Conservation (phyloP, 1,140 invertebrate species). For the Solen grandis region DNA sequence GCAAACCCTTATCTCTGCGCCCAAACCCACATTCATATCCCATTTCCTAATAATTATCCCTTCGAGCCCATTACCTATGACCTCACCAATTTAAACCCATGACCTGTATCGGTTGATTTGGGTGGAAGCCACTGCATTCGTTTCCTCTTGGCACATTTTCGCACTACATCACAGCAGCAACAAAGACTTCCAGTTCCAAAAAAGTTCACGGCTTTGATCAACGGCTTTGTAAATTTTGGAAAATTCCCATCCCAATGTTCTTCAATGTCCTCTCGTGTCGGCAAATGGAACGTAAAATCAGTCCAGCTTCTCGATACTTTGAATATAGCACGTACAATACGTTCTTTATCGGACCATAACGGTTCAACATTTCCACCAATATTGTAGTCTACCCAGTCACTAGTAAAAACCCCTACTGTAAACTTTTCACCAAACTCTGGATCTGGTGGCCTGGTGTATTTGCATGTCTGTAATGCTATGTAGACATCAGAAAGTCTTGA, state of each 20-base stretch:
- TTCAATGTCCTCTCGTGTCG: slow-evolving; percentile 73
- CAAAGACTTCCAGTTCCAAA: slow-evolving; percentile 63
- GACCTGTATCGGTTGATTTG: slow-evolving; percentile 77
- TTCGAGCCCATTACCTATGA: no score
- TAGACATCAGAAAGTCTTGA: slow-evolving; percentile 57
- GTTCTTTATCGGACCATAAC: slow-evolving; percentile 66
- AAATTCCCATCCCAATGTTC: slow-evolving; percentile 77
- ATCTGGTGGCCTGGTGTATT: slow-evolving; percentile 57
- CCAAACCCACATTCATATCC: no score
- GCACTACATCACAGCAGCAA: slow-evolving; percentile 72
- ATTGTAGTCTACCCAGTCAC: slow-evolving; percentile 76
- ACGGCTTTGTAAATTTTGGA: slow-evolving; percentile 69
- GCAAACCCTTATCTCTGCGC: no score
- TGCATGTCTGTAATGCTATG: slow-evolving; percentile 76
- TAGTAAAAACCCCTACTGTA: slow-evolving; percentile 74
- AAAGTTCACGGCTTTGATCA: slow-evolving; percentile 73
- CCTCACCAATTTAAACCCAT: slow-evolving; percentile 78
- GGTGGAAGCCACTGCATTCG: slow-evolving; percentile 78
- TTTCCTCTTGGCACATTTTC: slow-evolving; percentile 74
- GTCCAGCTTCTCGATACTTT: slow-evolving; percentile 74
- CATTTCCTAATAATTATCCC: no score
- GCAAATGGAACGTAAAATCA: slow-evolving; percentile 77
- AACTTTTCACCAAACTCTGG: slow-evolving; percentile 59
- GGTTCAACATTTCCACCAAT: slow-evolving; percentile 64
- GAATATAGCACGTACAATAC: slow-evolving; percentile 66